Evolutionary conservation across 2,797 vertebrate species (phyloP), one percentile per base, ranked within the genome.

Genomic region (Picus viridis): DNA sequence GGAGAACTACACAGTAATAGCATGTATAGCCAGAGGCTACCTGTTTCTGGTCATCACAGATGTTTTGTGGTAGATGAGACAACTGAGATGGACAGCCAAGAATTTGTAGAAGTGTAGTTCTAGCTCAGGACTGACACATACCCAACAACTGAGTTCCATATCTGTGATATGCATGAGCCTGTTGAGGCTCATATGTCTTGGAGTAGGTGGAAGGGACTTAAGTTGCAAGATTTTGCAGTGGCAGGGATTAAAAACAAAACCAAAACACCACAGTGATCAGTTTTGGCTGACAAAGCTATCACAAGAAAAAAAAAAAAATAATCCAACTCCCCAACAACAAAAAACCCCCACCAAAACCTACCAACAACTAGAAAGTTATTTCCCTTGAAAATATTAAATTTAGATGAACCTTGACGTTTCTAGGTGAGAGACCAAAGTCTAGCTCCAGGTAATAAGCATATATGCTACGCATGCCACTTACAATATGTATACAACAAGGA

Each of bases 401-500:
- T 79, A 94, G 61, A 90, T 88, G 71, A 94, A 91, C n/a, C 61
- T 89, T 78, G 63, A 76, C 2, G 0, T 93, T 92, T 93, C 84
- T 91, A 81, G 49, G 83, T 88, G 45, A 89, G 67, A 88, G 34
- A 88, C 89, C 41, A 75, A 96, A 93, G 86, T 58, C 49, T 91
- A 81, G 49, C 88, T 95, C 51, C 74, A 92, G 61, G 90, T 94
- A 86, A 94, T 12, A 75, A 75, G 36, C 47, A 92, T 4, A 27
- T 47, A 34, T 7, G 10, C 69, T 62, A 23, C 4, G 24, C 24
- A 10, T 67, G 57, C 61, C 80, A 80, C 45, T 82, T 86, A 58
- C 2, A 26, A 86, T 91, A 92, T 61, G 39, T 3, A 83, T 49
- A 78, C 75, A 54, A 64, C 68, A 54, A 58, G 62, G 69, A 79